Conservation (phyloP, 2,888 invertebrate genomes). For the Eupithecia abbreviata region DNA sequence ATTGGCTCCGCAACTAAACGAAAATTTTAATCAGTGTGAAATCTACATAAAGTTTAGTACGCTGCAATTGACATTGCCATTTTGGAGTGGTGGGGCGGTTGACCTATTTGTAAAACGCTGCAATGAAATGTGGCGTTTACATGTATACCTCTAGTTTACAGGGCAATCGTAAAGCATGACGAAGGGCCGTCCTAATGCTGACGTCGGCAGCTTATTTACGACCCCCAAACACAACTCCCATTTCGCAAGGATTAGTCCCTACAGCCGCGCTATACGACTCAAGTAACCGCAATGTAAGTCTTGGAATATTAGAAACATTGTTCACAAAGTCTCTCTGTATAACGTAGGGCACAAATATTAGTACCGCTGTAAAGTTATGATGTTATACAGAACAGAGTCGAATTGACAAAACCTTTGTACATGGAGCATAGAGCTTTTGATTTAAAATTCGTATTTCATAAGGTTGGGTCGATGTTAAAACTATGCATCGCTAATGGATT, state of each 20-base stretch:
- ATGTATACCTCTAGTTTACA: constrained; percentile 50
- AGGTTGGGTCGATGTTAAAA: constrained; percentile 41
- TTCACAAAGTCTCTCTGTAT: constrained; percentile 26
- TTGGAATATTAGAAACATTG: constrained; percentile 37
- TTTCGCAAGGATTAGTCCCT: constrained; percentile 54
- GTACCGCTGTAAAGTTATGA: constrained; percentile 37
- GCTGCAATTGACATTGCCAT: constrained; percentile 34
- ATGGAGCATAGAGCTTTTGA: constrained; percentile 25
- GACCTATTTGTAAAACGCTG: constrained; percentile 52
- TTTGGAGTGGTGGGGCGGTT: constrained; percentile 29
- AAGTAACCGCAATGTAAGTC: constrained; percentile 39
- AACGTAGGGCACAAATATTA: constrained; percentile 31
- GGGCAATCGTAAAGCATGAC: constrained; percentile 53
- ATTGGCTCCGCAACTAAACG: not conserved
- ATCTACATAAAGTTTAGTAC: not conserved
- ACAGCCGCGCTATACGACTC: constrained; percentile 47
- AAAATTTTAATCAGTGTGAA: not conserved
- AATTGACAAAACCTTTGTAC: constrained; percentile 13
- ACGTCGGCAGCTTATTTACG: constrained; percentile 61
- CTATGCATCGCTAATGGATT: constrained; percentile 41
- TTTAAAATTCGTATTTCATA: constrained; percentile 41
- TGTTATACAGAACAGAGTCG: constrained; percentile 9
- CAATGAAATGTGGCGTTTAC: constrained; percentile 49
- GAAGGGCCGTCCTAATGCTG: constrained; percentile 53
- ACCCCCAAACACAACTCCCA: constrained; percentile 56